Evolutionary conservation across 2,888 invertebrate species (phyloP), one percentile per base, ranked within the genome.

Genomic region (Drosophila parthenogenetica): DNA sequence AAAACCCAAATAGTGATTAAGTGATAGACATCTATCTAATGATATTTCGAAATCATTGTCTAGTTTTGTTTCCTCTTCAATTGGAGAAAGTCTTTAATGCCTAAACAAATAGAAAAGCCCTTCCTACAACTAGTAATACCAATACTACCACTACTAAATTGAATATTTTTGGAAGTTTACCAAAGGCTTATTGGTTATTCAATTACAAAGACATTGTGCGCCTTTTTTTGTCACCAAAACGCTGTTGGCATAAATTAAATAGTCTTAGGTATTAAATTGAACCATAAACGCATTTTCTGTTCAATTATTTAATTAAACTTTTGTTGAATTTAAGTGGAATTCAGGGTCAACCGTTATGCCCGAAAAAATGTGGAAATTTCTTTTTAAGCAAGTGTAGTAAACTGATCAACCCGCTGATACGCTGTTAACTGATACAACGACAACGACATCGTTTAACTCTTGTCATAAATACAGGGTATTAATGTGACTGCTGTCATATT

Each of bases 11-110:
- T 50, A 32, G 49, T 19, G 49, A 11, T 55, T 55, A 55, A 45
- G 54, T 43, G 54, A 43, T 55, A 45, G 32, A 46, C 46, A 57
- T 46, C 45, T 16, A 46, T 46, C 16, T 57, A 46, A 46, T 16
- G 57, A 46, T 46, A 57, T 57, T 57, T 57, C 25, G 25, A 57
- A 57, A 46, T 46, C 25, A 25, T 57, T 57, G 37, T 57, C 25
- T 57, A 46, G 45, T 57, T 29, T 46, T 37, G 37, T 3, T 57
- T 57, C 57, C 37, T 25, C 45, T 37, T 7, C 46, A 46, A 22
- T 32, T 43, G 32, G 57, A 57, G 57, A 57, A 57, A 57, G 57
- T 57, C 19, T 35, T 43, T 43, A 45, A 55, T 43, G 11, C 43
- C 54, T 19, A 45, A 43, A 22, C 43, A 55, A 35, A 55, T 32